Percentiles rank a stretch among this genome's conserved stretches.
Conservation (phyloP, 2,113 vertebrate species). For the Gopherus evgoodei region DNA sequence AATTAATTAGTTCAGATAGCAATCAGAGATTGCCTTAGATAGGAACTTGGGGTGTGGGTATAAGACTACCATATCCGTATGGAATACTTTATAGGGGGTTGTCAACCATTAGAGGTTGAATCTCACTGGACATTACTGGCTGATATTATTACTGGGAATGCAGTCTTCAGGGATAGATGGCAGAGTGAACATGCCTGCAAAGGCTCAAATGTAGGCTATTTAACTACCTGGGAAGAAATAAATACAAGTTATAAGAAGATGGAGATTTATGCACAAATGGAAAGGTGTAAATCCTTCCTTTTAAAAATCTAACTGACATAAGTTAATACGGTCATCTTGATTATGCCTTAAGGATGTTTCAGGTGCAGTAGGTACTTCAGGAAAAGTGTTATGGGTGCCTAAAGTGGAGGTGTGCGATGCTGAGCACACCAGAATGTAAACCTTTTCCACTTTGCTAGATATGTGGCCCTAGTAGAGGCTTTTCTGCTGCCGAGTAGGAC, state of each 20-base stretch:
- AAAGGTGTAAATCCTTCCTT: background rate
- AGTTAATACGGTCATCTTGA: background rate
- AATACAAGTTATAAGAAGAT: background rate
- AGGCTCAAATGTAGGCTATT: background rate
- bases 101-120: background rate
- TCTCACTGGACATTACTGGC: background rate
- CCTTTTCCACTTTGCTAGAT: too few species aligned
- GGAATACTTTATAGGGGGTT: background rate
- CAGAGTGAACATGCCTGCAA: background rate
- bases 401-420: too few species aligned
- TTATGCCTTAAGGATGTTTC: background rate
- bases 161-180: background rate
- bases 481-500: too few species aligned
- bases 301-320: background rate
- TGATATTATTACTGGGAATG: background rate
- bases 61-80: background rate
- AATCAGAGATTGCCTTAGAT: accelerated
- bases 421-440: too few species aligned
- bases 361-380: too few species aligned
- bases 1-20: background rate
- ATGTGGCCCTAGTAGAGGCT: too few species aligned
- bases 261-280: background rate
- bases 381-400: too few species aligned
- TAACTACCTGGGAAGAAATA: background rate
- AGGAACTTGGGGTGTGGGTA: background rate